phyloP scores from a whole-genome alignment of 1,140 invertebrate genomes.

The Drosophila busckii region DNA sequence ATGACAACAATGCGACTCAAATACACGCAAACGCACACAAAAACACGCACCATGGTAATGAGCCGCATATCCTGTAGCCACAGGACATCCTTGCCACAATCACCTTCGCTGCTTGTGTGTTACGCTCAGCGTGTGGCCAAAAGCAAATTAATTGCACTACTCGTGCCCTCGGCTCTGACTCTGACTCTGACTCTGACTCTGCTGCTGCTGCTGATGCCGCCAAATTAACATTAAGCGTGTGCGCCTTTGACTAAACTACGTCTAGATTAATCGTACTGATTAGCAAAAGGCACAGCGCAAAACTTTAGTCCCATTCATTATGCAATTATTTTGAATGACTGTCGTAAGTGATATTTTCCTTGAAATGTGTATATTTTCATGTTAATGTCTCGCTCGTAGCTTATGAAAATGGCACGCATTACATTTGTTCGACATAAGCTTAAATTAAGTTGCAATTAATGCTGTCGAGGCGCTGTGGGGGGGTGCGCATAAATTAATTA shows the following conservation, averaged over 20 bases:
- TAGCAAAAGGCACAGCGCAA: constrained; percentile 56
- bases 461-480: no score
- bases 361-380: constrained; percentile 9
- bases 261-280: constrained; percentile 73
- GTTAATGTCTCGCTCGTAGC: no score
- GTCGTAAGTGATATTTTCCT: constrained; percentile 70
- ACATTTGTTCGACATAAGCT: background rate
- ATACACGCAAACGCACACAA: no score
- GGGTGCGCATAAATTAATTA: no score
- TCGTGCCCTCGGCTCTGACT: constrained; percentile 19
- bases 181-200: constrained; percentile 41
- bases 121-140: constrained; percentile 61
- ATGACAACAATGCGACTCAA: no score
- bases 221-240: constrained; percentile 65
- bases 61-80: constrained; percentile 21
- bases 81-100: constrained; percentile 24
- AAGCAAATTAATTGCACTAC: constrained; percentile 77
- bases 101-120: background rate
- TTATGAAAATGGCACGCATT: constrained; percentile 23
- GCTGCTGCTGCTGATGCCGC: constrained; percentile 11
- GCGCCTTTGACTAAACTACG: constrained; percentile 31
- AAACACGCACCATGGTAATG: constrained; percentile 62
- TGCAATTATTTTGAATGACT: constrained; percentile 77
- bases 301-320: no score
- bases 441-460: no score